Conservation (phyloP, 2,113 vertebrate genomes). For the Gasterosteus nipponicus region DNA sequence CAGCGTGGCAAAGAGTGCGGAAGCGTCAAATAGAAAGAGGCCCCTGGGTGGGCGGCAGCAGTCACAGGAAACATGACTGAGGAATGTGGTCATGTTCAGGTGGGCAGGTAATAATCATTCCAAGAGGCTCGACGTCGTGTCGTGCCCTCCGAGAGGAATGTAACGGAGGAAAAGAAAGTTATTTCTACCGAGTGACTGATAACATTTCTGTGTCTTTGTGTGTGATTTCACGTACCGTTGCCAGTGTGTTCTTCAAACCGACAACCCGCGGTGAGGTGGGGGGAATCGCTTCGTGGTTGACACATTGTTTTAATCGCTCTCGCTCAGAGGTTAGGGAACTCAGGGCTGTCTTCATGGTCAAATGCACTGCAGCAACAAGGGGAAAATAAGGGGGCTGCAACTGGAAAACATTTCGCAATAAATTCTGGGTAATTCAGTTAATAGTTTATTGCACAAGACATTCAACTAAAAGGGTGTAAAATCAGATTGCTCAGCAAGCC, state of each 20-base stretch:
- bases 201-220: background rate
- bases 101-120: slow-evolving; percentile 46
- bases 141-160: slow-evolving; percentile 20
- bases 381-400: slow-evolving; percentile 6
- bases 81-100: slow-evolving; percentile 29
- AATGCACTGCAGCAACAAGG: slow-evolving; percentile 78
- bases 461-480: background rate
- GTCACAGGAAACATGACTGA: slow-evolving; percentile 44
- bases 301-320: slow-evolving; percentile 89
- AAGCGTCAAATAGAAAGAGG: slow-evolving; percentile 32
- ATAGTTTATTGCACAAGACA: background rate
- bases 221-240: slow-evolving; percentile 82
- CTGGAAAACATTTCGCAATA: background rate
- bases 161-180: slow-evolving; percentile 16
- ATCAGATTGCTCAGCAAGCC: background rate
- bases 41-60: slow-evolving; percentile 42
- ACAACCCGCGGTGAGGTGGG: slow-evolving; percentile 89
- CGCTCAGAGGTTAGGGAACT: slow-evolving; percentile 87
- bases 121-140: slow-evolving; percentile 49
- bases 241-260: slow-evolving; percentile 91
- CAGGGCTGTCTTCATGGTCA: slow-evolving; percentile 90
- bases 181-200: slow-evolving; percentile 8
- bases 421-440: background rate
- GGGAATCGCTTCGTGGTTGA: slow-evolving; percentile 86
- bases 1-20: background rate